A percentile compares a stretch with the other conserved stretches of the same genome.
Conservation (phyloP, 1,140 invertebrate species). For the Rhagoletis pomonella region DNA sequence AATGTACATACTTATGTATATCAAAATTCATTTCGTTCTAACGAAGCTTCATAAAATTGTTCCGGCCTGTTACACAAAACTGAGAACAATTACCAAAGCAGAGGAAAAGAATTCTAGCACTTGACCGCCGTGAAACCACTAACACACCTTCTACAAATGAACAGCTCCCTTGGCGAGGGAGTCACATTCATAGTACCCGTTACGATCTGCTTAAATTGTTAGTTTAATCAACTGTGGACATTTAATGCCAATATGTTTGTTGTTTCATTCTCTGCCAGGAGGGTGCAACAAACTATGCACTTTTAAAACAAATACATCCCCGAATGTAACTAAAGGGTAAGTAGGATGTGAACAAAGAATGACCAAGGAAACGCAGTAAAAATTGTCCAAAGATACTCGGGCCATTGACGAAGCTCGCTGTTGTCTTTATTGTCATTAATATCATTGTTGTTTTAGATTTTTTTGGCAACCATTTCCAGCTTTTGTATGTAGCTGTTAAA, state of each 20-base stretch:
- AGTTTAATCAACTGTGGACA: conserved; percentile 22
- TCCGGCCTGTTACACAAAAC: no score
- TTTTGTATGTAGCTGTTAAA: not conserved
- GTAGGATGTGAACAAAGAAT: not conserved
- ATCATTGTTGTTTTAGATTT: not conserved
- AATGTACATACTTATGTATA: no score
- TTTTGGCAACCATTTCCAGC: not conserved
- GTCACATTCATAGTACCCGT: not conserved
- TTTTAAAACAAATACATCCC: not conserved
- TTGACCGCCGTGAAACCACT: not conserved
- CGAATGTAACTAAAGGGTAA: not conserved
- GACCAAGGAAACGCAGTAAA: not conserved
- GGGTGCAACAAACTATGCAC: not conserved
- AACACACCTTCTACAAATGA: not conserved
- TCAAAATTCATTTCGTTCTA: no score
- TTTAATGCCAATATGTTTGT: not conserved
- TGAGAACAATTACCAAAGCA: no score
- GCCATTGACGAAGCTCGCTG: not conserved
- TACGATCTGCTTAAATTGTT: not conserved
- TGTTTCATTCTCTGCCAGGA: not conserved
- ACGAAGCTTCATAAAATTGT: no score
- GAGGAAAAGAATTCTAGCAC: no score
- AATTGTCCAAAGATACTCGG: not conserved
- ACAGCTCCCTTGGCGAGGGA: not conserved
- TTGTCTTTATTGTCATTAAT: not conserved